Evolutionary conservation across 2,888 invertebrate genomes (phyloP).

Genomic region (Neoitamus cyanurus): DNA sequence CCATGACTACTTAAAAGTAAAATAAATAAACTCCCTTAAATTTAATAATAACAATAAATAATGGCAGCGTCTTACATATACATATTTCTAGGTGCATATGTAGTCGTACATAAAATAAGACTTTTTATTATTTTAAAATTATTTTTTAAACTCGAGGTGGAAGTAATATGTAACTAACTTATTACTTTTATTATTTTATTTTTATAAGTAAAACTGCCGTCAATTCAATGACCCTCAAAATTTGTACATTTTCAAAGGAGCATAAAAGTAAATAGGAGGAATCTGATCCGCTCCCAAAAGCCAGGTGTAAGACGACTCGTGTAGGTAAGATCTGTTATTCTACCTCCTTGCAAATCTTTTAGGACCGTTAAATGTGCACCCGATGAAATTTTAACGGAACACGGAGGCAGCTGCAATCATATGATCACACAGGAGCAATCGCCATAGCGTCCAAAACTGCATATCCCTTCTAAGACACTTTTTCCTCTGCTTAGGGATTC

Average conservation of each 20-base stretch:
- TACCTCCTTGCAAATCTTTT: conserved; percentile 4
- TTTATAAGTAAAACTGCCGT: too few relatives aligned
- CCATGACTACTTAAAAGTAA: too few relatives aligned
- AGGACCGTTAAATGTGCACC: background rate
- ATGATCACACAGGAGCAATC: background rate
- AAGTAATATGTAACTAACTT: too few relatives aligned
- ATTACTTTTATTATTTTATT: too few relatives aligned
- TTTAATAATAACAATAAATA: too few relatives aligned
- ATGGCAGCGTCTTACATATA: too few relatives aligned
- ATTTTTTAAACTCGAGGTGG: too few relatives aligned
- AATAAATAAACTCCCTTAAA: too few relatives aligned
- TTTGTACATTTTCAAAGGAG: background rate
- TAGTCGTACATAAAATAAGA: too few relatives aligned
- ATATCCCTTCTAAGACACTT: background rate
- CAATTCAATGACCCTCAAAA: too few relatives aligned
- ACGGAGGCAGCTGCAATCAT: background rate
- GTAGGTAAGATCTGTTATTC: background rate
- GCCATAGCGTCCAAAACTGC: background rate
- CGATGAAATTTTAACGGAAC: conserved; percentile 20
- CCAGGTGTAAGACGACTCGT: background rate
- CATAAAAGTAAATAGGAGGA: background rate
- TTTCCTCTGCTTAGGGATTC: background rate
- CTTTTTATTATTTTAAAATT: too few relatives aligned
- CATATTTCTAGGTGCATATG: too few relatives aligned
- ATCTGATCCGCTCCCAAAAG: background rate